These are phyloP conservation scores for Drosophila athabasca DNA, from an alignment of 1,140 invertebrate genomes.

Conservation along the genomic window DNA sequence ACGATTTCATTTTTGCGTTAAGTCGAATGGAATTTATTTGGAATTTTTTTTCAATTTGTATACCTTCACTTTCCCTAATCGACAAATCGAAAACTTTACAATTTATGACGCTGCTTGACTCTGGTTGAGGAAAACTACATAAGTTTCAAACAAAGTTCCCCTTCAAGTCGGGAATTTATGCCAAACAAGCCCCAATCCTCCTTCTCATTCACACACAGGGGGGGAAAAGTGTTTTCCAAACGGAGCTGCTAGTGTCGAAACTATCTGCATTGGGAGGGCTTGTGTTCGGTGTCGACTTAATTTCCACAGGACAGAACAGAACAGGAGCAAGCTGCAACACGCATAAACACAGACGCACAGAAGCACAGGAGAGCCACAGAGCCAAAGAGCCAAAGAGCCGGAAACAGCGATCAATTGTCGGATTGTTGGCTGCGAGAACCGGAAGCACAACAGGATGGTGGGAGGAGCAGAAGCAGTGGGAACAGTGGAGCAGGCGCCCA, in stretches of 20 bases:
- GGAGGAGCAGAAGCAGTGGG: background rate
- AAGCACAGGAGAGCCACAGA: slow-evolving; percentile 35
- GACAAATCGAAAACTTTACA: slow-evolving; percentile 16
- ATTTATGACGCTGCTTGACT: slow-evolving; percentile 31
- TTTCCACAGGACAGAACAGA: slow-evolving; percentile 36
- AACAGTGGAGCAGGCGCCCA: slow-evolving; percentile 20
- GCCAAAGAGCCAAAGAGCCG: too few species aligned
- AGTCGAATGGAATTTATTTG: too few species aligned
- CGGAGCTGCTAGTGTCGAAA: slow-evolving; percentile 12
- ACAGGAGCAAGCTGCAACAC: slow-evolving; percentile 11
- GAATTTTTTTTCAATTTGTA: background rate
- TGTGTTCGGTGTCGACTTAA: slow-evolving; percentile 69
- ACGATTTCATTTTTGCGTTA: background rate
- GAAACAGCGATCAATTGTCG: slow-evolving; percentile 78
- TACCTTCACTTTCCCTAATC: slow-evolving; percentile 8
- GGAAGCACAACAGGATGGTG: slow-evolving; percentile 64
- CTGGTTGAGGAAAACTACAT: background rate
- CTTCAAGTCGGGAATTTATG: slow-evolving; percentile 24
- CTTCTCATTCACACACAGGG: slow-evolving; percentile 10
- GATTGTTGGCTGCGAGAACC: slow-evolving; percentile 55
- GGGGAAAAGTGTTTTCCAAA: background rate
- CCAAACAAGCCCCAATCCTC: slow-evolving; percentile 4
- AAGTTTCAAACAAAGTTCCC: slow-evolving; percentile 25
- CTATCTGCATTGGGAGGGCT: slow-evolving; percentile 8
- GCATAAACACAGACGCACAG: too few species aligned